Percentiles rank a stretch among this genome's conserved stretches.
phyloP scores from a whole-genome alignment of 1,140 invertebrate genomes.

The Procambarus clarkii region DNA sequence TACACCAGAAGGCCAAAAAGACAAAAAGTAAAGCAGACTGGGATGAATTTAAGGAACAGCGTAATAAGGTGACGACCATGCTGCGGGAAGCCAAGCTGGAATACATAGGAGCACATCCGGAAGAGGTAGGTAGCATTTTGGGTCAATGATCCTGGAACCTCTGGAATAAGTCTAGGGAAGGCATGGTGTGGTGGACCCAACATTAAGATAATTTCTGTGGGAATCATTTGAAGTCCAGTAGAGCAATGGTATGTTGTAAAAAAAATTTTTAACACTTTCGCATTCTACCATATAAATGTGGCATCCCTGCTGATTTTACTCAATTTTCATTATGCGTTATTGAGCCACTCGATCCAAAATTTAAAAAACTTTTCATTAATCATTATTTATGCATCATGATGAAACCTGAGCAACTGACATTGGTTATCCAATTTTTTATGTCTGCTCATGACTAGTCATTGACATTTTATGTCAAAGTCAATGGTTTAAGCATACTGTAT shows the following conservation, averaged over 20 bases:
- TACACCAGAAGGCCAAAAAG: constrained; percentile 78
- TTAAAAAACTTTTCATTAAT: too few relatives aligned
- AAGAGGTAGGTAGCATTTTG: constrained; percentile 76
- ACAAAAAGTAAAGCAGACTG: constrained; percentile 78
- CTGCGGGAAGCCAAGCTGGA: constrained; percentile 79
- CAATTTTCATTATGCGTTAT: too few relatives aligned
- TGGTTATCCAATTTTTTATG: too few relatives aligned
- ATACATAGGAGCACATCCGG: constrained; percentile 78
- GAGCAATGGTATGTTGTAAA: background rate
- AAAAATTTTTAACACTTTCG: too few relatives aligned
- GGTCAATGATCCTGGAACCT: constrained; percentile 12
- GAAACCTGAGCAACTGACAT: too few relatives aligned
- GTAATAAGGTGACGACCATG: constrained; percentile 79
- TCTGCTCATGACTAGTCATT: too few relatives aligned
- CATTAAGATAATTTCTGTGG: background rate
- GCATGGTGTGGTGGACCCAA: constrained; percentile 32
- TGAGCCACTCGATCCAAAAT: too few relatives aligned
- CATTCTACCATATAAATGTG: too few relatives aligned
- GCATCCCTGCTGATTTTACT: too few relatives aligned
- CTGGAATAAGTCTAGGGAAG: constrained; percentile 9
- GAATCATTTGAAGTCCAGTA: background rate
- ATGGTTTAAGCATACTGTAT: too few relatives aligned
- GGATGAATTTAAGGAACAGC: constrained; percentile 78
- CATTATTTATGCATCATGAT: too few relatives aligned
- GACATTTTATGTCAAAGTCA: too few relatives aligned